Conservation (phyloP, 2,888 invertebrate species). For the Cetonia aurata region DNA sequence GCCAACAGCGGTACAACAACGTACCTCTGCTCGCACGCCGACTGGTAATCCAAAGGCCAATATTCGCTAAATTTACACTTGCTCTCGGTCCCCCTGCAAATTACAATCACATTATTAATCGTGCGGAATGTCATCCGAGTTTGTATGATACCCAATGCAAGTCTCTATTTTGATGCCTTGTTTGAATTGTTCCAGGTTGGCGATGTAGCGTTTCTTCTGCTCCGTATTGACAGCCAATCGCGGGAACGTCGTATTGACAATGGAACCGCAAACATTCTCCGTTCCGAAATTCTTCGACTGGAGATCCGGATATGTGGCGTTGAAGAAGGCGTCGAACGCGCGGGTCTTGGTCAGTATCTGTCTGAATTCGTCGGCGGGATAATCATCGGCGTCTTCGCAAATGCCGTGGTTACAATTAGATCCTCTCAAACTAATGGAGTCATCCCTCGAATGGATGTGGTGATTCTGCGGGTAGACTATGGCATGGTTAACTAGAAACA, state of each 20-base stretch:
- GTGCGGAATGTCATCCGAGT: conserved; percentile 4
- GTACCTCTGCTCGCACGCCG: conserved; percentile 69
- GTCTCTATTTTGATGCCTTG: conserved; percentile 46
- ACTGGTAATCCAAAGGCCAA: conserved; percentile 62
- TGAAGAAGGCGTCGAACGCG: conserved; percentile 7
- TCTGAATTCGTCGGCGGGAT: conserved; percentile 43
- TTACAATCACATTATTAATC: conserved; percentile 26
- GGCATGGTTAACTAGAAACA: no score
- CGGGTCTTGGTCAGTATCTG: not conserved
- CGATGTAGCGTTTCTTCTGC: conserved; percentile 38
- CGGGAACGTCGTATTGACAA: conserved; percentile 25
- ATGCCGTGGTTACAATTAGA: conserved; percentile 38
- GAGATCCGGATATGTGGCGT: conserved; percentile 5
- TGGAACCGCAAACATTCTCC: conserved; percentile 38
- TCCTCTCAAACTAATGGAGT: not conserved
- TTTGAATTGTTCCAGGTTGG: conserved; percentile 38
- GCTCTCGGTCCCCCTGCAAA: not conserved
- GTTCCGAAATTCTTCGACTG: not conserved
- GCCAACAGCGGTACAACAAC: conserved; percentile 69
- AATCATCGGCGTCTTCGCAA: conserved; percentile 45
- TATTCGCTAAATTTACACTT: conserved; percentile 30
- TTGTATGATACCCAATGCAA: conserved; percentile 38
- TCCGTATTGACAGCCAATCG: conserved; percentile 41
- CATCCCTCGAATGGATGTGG: no score
- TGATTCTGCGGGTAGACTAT: no score